Base-by-base conservation (phyloP, 2,888 invertebrate genomes). In the Byasa hedistus region DNA sequence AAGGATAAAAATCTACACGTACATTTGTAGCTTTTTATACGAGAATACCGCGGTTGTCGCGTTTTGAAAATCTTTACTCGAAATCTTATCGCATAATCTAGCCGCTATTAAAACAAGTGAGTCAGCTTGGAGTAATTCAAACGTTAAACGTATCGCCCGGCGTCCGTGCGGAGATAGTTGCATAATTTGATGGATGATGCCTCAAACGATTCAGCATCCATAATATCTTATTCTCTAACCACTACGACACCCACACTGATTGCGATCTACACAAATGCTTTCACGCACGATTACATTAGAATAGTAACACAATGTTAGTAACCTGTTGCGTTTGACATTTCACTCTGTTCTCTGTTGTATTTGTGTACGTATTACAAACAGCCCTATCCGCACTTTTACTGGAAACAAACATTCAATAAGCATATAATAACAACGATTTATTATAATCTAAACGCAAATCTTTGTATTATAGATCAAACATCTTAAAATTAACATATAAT, bases 171-270 rank as follows among this genome's bases (percentile, higher is more conserved):
- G 65, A 69, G 70, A 69, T 55, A 63, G 66, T 75, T 75, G 67
- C 69, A 70, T 68, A 73, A 75, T 68, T 68, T 73, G 72, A 75
- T 73, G 64, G 71, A 76, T 75, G 71, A 69, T 70, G 56, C 61
- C 64, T 32, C 64, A 63, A 57, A 63, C 69, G 65, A 69, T 68
- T 57, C 67, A 57, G 68, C 71, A 67, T 44, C 64, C 60, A 51
- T 66, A 68, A 71, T 71, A 73, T 73, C 71, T 63, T 69, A 71
- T 73, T 74, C 70, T 68, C 61, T 68, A 73, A 71, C 73, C 82
- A 77, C 75, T 78, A 76, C 75, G 78, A 84, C 86, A 82, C 85
- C 86, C 80, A 86, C 85, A 68, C 69, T 64, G 81, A 82, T 82
- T 80, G 71, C 70, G 69, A 83, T 83, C 82, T 75, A 66, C 69